Conservation (phyloP, 1,140 invertebrate genomes). For the Argopecten irradians region DNA sequence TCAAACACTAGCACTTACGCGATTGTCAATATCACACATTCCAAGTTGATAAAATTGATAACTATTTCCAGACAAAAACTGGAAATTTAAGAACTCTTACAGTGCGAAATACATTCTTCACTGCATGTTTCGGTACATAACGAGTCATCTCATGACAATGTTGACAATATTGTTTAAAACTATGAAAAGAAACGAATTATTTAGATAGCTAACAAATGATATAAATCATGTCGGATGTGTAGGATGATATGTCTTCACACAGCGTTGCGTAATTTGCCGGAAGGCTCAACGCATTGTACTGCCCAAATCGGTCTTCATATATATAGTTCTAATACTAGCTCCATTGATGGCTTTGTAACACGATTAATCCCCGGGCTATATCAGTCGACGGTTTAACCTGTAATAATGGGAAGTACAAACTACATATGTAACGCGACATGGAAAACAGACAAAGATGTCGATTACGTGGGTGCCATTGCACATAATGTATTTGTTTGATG, state of each 20-base stretch:
- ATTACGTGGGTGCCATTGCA: background rate
- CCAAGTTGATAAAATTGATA: background rate
- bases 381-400: background rate
- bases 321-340: background rate
- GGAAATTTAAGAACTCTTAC: background rate
- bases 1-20: background rate
- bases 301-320: background rate
- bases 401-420: background rate
- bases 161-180: background rate
- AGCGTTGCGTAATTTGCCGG: background rate
- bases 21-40: constrained; percentile 1
- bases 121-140: background rate
- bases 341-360: background rate
- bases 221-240: background rate
- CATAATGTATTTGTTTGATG: background rate
- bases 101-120: background rate
- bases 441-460: background rate
- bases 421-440: background rate
- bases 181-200: background rate
- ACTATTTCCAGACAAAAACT: background rate
- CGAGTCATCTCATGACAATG: background rate
- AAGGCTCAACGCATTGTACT: background rate
- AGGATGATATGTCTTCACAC: background rate
- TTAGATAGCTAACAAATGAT: background rate
- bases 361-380: background rate